Conservation (phyloP, 2,113 vertebrate genomes). For the Brachypodius melanocephalos region DNA sequence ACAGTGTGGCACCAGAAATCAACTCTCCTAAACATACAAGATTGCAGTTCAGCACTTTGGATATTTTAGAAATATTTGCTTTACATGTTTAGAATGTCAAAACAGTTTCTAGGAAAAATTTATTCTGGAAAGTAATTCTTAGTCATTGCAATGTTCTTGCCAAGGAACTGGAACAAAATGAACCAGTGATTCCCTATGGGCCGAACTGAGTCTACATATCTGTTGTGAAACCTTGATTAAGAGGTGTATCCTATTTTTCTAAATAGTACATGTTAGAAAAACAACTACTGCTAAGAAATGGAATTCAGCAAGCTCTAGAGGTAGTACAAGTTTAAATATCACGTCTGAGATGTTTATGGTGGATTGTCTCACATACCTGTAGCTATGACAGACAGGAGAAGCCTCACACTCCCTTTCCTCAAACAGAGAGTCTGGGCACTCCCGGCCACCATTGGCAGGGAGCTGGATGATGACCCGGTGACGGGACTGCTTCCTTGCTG, state of each 20-base stretch:
- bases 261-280: background rate
- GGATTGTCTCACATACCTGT: slow-evolving; percentile 79
- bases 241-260: background rate
- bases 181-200: background rate
- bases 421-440: slow-evolving; percentile 88
- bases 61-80: background rate
- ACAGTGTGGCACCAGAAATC: background rate
- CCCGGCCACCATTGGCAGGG: slow-evolving; percentile 87
- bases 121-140: background rate
- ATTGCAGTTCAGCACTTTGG: background rate
- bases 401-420: slow-evolving; percentile 88
- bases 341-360: background rate
- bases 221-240: background rate
- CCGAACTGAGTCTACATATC: background rate
- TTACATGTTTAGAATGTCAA: background rate
- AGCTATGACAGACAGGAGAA: slow-evolving; percentile 80
- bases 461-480: slow-evolving; percentile 87
- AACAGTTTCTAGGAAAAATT: background rate
- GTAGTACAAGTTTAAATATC: background rate
- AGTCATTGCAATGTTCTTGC: background rate
- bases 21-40: background rate
- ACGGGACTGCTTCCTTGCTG: slow-evolving; percentile 81
- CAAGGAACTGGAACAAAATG: background rate
- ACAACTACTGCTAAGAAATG: background rate
- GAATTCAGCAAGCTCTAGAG: background rate